These are phyloP conservation scores for Philopotamus ludificatus DNA, from an alignment of 1,140 invertebrate genomes.

Conservation along the genomic window DNA sequence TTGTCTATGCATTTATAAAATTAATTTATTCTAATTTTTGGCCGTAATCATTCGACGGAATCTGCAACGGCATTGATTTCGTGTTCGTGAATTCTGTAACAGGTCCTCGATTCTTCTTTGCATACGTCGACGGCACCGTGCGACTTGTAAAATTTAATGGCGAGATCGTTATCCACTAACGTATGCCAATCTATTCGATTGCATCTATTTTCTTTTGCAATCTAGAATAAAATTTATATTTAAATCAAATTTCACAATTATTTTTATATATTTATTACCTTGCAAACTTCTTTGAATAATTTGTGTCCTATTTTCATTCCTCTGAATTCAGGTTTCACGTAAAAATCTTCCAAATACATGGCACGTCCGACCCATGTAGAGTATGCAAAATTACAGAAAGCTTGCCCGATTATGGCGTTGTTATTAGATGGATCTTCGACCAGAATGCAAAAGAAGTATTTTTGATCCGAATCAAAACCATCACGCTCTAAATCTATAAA, in stretches of 20 bases:
- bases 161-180: conserved; percentile 29
- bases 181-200: conserved; percentile 38
- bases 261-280: conserved; percentile 21
- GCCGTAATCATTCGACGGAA: conserved; percentile 12
- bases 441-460: conserved; percentile 29
- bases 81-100: conserved; percentile 17
- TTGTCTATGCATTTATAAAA: background rate
- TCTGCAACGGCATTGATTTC: conserved; percentile 33
- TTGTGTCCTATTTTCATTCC: conserved; percentile 36
- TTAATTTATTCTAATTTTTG: background rate
- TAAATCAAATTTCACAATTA: background rate
- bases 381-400: conserved; percentile 36
- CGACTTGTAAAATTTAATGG: conserved; percentile 32
- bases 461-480: conserved; percentile 32
- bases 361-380: conserved; percentile 35
- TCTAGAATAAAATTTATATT: conserved; percentile 24
- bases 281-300: conserved; percentile 37
- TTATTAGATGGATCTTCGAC: conserved; percentile 25
- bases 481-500: conserved; percentile 35
- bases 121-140: conserved; percentile 34
- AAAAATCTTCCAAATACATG: conserved; percentile 41
- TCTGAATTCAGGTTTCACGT: conserved; percentile 32
- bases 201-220: conserved; percentile 30
- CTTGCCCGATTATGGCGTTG: conserved; percentile 31
- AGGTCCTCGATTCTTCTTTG: conserved; percentile 32